These are phyloP conservation scores for Candidula unifasciata DNA, from an alignment of 2,888 invertebrate species.

Conservation along the genomic window DNA sequence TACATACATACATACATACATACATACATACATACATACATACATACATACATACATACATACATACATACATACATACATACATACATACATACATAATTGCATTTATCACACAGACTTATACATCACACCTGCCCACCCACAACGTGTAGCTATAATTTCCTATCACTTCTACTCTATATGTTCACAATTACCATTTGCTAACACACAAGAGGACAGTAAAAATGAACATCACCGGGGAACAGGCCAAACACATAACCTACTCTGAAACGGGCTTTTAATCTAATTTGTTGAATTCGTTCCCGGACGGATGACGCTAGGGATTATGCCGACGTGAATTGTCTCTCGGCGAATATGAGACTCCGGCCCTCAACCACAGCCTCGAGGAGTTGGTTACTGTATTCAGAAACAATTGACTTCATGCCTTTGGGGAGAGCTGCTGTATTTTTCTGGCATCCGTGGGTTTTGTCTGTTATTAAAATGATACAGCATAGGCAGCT, in stretches of 20 bases:
- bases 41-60: no score
- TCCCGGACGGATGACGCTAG: neutral
- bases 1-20: constrained; percentile 7
- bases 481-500: no score
- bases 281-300: constrained; percentile 14
- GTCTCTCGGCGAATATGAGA: constrained; percentile 2
- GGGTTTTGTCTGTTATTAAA: neutral
- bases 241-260: constrained; percentile 4
- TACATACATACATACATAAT: no score
- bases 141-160: no score
- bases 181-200: no score
- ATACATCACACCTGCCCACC: no score
- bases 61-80: no score
- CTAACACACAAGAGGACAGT: neutral
- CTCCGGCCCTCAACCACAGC: neutral
- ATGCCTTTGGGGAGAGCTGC: constrained; percentile 8
- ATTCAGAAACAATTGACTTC: neutral
- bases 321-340: constrained; percentile 2
- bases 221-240: neutral
- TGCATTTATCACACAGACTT: no score
- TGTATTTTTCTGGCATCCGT: neutral
- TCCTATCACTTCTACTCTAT: no score
- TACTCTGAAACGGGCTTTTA: constrained; percentile 26
- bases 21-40: neutral
- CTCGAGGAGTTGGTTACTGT: neutral